A percentile compares a stretch with the other conserved stretches of the same genome.
Evolutionary conservation across 1,140 invertebrate species (phyloP).

Genomic region (Aplysia californica): DNA sequence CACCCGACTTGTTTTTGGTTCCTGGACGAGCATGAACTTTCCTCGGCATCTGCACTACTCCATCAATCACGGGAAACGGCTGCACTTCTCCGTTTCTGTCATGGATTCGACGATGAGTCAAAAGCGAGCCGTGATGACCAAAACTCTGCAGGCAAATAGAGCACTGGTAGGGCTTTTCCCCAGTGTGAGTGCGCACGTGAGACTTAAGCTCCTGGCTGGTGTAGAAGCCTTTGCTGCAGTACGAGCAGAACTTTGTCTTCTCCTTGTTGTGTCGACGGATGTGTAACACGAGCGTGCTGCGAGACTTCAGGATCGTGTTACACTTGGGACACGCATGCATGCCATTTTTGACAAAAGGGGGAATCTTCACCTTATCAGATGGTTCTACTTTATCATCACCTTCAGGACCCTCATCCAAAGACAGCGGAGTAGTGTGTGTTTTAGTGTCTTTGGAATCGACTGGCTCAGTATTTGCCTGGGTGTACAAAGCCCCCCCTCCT

Average conservation of each 20-base stretch:
- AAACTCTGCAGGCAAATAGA: constrained; percentile 1
- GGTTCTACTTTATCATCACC: not conserved
- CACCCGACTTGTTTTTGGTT: too few relatives aligned
- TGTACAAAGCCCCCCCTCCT: too few relatives aligned
- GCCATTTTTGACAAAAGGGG: not conserved
- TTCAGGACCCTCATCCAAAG: not conserved
- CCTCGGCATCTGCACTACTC: constrained; percentile 2
- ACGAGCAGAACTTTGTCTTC: constrained; percentile 16
- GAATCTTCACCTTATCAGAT: not conserved
- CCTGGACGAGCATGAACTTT: too few relatives aligned
- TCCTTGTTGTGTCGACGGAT: constrained; percentile 1
- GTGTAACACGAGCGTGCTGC: not conserved
- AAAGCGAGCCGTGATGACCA: constrained; percentile 6
- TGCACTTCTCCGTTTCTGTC: constrained; percentile 1
- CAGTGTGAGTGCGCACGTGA: constrained; percentile 24
- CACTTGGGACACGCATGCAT: constrained; percentile 4
- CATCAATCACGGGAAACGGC: constrained; percentile 18
- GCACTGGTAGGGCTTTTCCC: constrained; percentile 24
- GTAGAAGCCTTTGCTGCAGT: constrained; percentile 10
- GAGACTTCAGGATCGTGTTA: not conserved
- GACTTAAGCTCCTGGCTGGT: constrained; percentile 17
- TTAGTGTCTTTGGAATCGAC: too few relatives aligned
- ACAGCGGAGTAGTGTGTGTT: too few relatives aligned
- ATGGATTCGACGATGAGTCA: constrained; percentile 13
- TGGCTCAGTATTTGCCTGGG: too few relatives aligned